A percentile compares a stretch with the other conserved stretches of the same genome.
Conservation (phyloP, 2,797 vertebrate genomes). For the Sphenodon punctatus region DNA sequence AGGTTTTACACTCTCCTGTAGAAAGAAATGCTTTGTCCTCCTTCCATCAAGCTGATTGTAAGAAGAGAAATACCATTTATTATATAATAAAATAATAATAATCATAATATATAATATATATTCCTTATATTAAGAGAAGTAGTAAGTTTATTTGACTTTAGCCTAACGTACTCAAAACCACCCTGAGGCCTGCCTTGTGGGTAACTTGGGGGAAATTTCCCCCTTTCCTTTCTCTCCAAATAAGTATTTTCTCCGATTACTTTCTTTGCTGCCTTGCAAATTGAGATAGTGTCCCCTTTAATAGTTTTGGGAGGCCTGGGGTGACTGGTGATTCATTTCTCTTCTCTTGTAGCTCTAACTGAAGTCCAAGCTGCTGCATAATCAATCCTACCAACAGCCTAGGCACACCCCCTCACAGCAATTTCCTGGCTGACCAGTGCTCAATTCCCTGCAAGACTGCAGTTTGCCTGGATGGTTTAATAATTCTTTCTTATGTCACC, state of each 20-base stretch:
- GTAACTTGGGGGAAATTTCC: not conserved
- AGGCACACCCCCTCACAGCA: not conserved
- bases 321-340: not conserved
- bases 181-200: not conserved
- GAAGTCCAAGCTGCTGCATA: not conserved
- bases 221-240: not conserved
- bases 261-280: not conserved
- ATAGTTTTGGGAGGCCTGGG: not conserved
- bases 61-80: not conserved
- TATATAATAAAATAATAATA: too few relatives aligned
- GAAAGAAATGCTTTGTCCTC: rapidly evolving
- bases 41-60: not conserved
- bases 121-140: too few relatives aligned
- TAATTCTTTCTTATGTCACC: not conserved
- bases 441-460: too few relatives aligned
- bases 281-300: not conserved
- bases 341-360: not conserved
- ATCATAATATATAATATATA: too few relatives aligned
- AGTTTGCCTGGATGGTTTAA: not conserved
- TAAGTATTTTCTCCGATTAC: too few relatives aligned
- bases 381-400: not conserved
- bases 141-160: not conserved
- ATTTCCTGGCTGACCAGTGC: not conserved
- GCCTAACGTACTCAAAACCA: not conserved
- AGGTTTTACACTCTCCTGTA: not conserved